phyloP scores from a whole-genome alignment of 2,113 vertebrate genomes.

The Xiphophorus hellerii region DNA sequence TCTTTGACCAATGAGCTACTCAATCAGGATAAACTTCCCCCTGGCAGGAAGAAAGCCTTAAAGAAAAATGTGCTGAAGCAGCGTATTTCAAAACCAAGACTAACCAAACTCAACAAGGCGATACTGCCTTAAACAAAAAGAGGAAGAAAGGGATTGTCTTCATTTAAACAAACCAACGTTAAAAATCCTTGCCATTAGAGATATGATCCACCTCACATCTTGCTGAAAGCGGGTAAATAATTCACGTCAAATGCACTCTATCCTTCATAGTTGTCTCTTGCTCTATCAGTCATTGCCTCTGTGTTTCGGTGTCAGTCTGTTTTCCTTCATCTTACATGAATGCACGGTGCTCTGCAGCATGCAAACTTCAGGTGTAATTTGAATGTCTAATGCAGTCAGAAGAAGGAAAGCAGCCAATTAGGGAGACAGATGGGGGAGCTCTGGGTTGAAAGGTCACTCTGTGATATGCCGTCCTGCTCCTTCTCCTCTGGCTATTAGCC shows the following conservation, averaged over 20 bases:
- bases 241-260: neutral
- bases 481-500: conserved; percentile 17
- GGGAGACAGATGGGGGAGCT: conserved; percentile 37
- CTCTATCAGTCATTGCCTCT: conserved; percentile 4
- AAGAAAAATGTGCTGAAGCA: too few relatives aligned
- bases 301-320: conserved; percentile 9
- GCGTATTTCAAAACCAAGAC: too few relatives aligned
- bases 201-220: neutral
- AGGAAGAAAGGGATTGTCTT: too few relatives aligned
- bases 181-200: neutral
- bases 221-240: neutral
- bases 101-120: too few relatives aligned
- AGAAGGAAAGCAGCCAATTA: conserved; percentile 54
- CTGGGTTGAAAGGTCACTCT: conserved; percentile 39
- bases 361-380: conserved; percentile 56
- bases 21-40: neutral
- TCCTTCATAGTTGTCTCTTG: neutral
- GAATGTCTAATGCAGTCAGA: conserved; percentile 43
- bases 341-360: conserved; percentile 38
- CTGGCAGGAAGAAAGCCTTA: neutral
- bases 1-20: neutral
- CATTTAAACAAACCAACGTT: neutral
- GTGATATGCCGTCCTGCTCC: conserved; percentile 21
- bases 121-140: too few relatives aligned
- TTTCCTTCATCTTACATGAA: conserved; percentile 25